Conservation (phyloP, 1,140 invertebrate species). For the Drosophila setifemur region DNA sequence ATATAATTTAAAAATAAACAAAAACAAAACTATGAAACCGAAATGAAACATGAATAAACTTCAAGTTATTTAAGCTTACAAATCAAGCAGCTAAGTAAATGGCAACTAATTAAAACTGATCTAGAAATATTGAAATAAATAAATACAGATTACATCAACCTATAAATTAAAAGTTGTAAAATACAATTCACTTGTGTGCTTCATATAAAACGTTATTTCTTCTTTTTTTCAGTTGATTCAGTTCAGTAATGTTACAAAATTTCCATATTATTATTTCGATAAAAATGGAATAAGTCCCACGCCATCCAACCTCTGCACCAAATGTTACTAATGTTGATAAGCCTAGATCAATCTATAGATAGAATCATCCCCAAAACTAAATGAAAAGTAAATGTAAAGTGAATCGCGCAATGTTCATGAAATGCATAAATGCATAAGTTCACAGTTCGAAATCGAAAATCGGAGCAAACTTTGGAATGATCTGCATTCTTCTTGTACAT, state of each 20-base stretch:
- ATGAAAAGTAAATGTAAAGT: not conserved
- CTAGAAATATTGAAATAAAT: conserved; percentile 25
- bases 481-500: conserved; percentile 16
- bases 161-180: conserved; percentile 43
- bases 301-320: conserved; percentile 30
- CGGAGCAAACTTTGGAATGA: not conserved
- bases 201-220: conserved; percentile 19
- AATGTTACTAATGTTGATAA: conserved; percentile 34
- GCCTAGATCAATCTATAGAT: conserved; percentile 15
- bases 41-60: conserved; percentile 49
- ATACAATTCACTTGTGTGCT: conserved; percentile 37
- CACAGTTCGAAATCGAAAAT: not conserved
- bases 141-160: conserved; percentile 16
- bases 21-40: conserved; percentile 2
- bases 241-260: no score
- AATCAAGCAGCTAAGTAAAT: conserved; percentile 28
- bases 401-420: not conserved
- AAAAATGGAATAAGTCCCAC: conserved; percentile 2
- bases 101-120: conserved; percentile 34
- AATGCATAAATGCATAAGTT: not conserved
- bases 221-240: conserved; percentile 5
- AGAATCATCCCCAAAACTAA: conserved; percentile 5
- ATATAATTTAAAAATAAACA: conserved; percentile 60
- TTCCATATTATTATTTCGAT: no score
- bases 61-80: conserved; percentile 57